Base-by-base conservation (phyloP, 2,888 invertebrate species). In the Dorcus parallelipipedus region DNA sequence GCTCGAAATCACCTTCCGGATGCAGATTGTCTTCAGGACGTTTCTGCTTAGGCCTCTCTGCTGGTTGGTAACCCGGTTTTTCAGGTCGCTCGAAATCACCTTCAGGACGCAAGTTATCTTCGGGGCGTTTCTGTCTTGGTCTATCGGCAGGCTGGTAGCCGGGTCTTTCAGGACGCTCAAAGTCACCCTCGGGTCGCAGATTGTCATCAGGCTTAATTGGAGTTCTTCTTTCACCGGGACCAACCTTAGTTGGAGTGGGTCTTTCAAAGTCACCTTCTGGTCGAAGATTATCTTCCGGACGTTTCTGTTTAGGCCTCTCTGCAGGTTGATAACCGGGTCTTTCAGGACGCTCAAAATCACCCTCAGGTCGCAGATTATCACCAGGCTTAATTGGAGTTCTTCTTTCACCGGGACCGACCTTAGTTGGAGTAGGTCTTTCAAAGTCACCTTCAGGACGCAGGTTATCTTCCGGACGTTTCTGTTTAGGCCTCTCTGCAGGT, bases 31-130 rank as follows among this genome's bases (percentile, higher is more conserved):
- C 84, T 20, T 76, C 56, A 0, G 80, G 81, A 53, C 76, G 79
- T 1, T 73, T 79, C 1, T 73, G 79, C 9, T 67, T 68, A 0
- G 76, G 80, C n/a, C 81, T 70, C 65, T 85, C 84, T 5, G 78
- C 82, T 0, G 84, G 83, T 7, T 72, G 74, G 67, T 78, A 83
- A 42, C 76, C 64, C 0, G 79, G 75, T 51, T 78, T 78, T 49
- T 77, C 76, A 0, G 82, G 84, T 4, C 77, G 67, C 59, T 83
- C 80, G 69, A 85, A 84, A 0, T 82, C 82, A 9, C 83, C 86
- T 76, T 86, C 86, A 3, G 84, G 81, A 56, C 82, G 72, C 4
- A 88, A 75, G 73, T 88, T 88, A 67, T 84, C 84, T 20, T 76
- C 66, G 0, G 14, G 14, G 1, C 14, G 14, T 14, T 14, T 14